Conservation (phyloP, 37 sponge, comb jelly and placozoan genomes). For the Dysidea cf. avara region DNA sequence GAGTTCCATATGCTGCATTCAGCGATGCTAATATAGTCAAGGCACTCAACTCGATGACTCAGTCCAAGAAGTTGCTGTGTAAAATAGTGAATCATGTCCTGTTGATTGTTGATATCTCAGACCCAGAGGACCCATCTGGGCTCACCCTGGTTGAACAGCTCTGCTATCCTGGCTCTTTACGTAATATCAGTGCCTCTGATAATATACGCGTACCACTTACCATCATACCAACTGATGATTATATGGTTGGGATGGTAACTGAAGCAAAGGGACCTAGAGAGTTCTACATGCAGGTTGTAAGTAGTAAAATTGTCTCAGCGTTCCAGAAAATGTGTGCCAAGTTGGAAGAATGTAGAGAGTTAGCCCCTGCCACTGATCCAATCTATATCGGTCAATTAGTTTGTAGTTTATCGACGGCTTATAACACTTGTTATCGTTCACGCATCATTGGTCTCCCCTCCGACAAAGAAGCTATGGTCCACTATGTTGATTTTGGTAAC, state of each 20-base stretch:
- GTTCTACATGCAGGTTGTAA: conserved; percentile 46
- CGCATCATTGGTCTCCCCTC: no score
- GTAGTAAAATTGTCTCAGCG: no score
- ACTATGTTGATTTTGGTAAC: conserved; percentile 17
- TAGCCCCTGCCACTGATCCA: no score
- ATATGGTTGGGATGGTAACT: conserved; percentile 8
- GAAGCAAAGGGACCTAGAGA: conserved; percentile 27
- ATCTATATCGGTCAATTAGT: no score
- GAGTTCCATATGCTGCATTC: no score
- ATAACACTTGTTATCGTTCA: no score
- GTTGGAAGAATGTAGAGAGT: no score
- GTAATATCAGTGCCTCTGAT: neutral
- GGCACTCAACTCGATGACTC: no score
- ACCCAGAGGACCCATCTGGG: neutral
- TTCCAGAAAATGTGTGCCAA: no score
- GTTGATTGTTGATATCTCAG: conserved; percentile 19
- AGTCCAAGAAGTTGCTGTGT: conserved; percentile 6
- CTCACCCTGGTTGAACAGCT: conserved; percentile 10
- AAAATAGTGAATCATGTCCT: conserved; percentile 11
- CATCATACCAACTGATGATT: conserved; percentile 9
- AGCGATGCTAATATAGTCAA: no score
- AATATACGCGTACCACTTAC: neutral
- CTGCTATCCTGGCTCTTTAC: neutral
- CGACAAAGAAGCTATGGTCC: neutral
- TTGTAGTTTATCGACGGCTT: no score